Evolutionary conservation across 2,797 vertebrate genomes (phyloP), one percentile per base, ranked within the genome.

Genomic region (Mormyrops boulengeri): DNA sequence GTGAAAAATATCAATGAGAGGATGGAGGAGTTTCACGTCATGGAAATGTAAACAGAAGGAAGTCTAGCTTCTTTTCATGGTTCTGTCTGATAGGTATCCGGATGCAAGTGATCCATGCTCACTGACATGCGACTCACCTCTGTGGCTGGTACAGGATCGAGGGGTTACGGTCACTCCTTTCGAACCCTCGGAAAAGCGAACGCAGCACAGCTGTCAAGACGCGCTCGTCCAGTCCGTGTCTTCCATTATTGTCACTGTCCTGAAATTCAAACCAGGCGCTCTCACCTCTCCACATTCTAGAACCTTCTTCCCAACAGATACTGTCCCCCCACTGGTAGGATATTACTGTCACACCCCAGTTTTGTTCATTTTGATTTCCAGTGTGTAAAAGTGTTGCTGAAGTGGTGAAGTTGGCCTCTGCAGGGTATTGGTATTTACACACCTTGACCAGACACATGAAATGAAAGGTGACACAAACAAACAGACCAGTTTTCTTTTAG

Each of bases 71-170:
- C 5, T 41, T 7, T 6, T 41, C 69, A 19, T 38, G 69, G 69
- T 41, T 77, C 34, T 77, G 34, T 19, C 7, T 19, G 5, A 77
- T 41, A 19, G 14, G 2, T 19, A 2, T 77, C 69, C 41, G 69
- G 34, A 77, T 19, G 2, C 34, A 6, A 41, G 3, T 34, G 62
- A 69, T 4, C 26, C 62, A 53, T 30, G n/a, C 22, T 62, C n/a
- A 26, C 60, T 9, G 60, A 22, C n/a, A 30, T 0, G 86, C 1
- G 53, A 53, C 91, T 94, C 91, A 96, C 96, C 96, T 94, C 90
- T 97, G 97, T 80, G 97, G 97, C 93, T 97, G 96, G 92, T 97
- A 96, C 14, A 95, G 94, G 80, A 97, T 94, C 4, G 95, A 95
- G 14, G 94, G 92, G 93, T 95, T 95, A 91, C 95, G 95, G 49